Percentiles rank a stretch among this genome's conserved stretches.
Conservation (phyloP, 2,888 invertebrate species). For the Caenorhabditis becei region DNA sequence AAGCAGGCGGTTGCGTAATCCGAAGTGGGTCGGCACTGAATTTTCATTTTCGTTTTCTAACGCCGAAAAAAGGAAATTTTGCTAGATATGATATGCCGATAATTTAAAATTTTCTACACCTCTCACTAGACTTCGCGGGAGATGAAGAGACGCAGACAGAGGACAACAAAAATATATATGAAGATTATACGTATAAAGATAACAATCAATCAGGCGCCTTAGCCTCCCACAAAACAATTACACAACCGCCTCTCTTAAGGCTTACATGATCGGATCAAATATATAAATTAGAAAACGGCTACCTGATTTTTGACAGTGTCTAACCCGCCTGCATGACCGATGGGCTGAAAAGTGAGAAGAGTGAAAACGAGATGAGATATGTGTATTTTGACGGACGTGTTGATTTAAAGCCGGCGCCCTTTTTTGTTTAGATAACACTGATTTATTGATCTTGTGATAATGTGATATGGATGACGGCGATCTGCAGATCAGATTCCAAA, state of each 20-base stretch:
- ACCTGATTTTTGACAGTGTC: conserved; percentile 56
- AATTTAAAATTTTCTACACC: conserved; percentile 55
- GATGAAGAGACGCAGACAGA: conserved; percentile 36
- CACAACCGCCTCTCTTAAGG: conserved; percentile 42
- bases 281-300: conserved; percentile 60
- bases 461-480: background rate
- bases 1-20: conserved; percentile 37
- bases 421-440: conserved; percentile 41
- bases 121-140: conserved; percentile 7
- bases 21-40: background rate
- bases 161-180: conserved; percentile 59
- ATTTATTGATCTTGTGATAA: conserved; percentile 31
- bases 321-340: conserved; percentile 38
- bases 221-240: conserved; percentile 60
- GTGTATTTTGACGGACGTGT: conserved; percentile 20
- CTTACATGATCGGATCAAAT: conserved; percentile 57
- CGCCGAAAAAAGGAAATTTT: conserved; percentile 17
- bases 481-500: background rate
- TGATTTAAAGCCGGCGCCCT: conserved; percentile 26
- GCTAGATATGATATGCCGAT: conserved; percentile 48
- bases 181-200: conserved; percentile 64
- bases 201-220: conserved; percentile 63
- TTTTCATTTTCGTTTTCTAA: conserved; percentile 42
- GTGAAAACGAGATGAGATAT: conserved; percentile 54
- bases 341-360: conserved; percentile 55